Evolutionary conservation across 1,140 invertebrate genomes (phyloP).

Genomic region (Drosophila gunungcola): DNA sequence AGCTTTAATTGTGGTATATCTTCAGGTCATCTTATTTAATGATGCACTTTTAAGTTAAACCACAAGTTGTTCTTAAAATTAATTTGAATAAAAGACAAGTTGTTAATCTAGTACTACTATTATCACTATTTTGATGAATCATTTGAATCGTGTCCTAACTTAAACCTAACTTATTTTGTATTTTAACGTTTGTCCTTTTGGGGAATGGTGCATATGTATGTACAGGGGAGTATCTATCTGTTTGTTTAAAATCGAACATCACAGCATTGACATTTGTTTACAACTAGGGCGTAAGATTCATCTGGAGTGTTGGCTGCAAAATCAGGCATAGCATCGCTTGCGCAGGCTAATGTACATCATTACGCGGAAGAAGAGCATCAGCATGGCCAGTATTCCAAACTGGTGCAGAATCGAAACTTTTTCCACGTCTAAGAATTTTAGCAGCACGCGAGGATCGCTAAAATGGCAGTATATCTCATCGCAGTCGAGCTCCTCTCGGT

Average conservation of each 20-base stretch:
- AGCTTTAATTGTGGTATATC: too few relatives aligned
- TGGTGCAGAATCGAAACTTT: conserved; percentile 86
- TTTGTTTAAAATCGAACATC: conserved; percentile 65
- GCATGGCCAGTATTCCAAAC: conserved; percentile 85
- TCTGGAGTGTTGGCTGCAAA: background rate
- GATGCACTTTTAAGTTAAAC: too few relatives aligned
- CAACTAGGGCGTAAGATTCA: conserved; percentile 49
- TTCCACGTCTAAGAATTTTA: conserved; percentile 86
- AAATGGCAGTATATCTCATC: conserved; percentile 87
- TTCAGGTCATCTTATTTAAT: too few relatives aligned
- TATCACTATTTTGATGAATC: background rate
- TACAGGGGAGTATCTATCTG: conserved; percentile 28
- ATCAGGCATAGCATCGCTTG: conserved; percentile 86
- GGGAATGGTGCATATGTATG: conserved; percentile 20
- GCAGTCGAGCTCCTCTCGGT: conserved; percentile 86
- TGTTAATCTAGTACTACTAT: too few relatives aligned
- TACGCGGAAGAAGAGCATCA: conserved; percentile 86
- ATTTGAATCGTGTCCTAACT: background rate
- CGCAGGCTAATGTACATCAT: conserved; percentile 86
- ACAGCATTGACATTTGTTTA: conserved; percentile 67
- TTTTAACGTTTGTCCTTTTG: conserved; percentile 2
- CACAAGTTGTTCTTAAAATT: too few relatives aligned
- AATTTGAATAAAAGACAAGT: too few relatives aligned
- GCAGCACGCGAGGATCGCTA: conserved; percentile 86
- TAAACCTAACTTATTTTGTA: conserved; percentile 15